phyloP scores from a whole-genome alignment of 2,888 invertebrate species.

The Caradrina kadenii region DNA sequence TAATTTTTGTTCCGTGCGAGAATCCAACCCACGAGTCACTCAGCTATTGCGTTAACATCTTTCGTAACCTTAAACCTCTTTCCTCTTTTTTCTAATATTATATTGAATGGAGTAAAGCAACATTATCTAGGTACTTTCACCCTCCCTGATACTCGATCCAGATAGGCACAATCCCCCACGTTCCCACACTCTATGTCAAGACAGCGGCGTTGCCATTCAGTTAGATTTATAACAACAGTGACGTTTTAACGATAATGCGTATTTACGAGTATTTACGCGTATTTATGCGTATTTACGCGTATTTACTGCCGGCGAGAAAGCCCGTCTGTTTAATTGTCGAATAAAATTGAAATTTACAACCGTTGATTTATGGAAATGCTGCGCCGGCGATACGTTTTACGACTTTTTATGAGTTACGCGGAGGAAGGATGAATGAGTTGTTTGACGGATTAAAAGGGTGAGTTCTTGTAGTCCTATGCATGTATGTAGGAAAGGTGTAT shows the following conservation, averaged over 20 bases:
- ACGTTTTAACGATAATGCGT: constrained; percentile 90
- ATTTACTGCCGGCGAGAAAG: constrained; percentile 87
- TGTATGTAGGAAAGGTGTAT: background rate
- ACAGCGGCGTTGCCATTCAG: constrained; percentile 78
- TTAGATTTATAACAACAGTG: constrained; percentile 84
- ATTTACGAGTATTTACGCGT: constrained; percentile 89
- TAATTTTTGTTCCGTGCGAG: too few relatives aligned
- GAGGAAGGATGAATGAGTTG: constrained; percentile 56
- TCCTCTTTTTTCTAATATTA: too few relatives aligned
- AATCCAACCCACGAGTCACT: too few relatives aligned
- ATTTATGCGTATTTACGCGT: constrained; percentile 88
- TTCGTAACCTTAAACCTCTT: too few relatives aligned
- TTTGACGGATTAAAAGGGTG: constrained; percentile 56
- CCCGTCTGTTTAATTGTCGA: constrained; percentile 89
- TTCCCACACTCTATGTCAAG: constrained; percentile 69
- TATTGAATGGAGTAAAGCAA: too few relatives aligned
- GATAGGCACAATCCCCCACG: constrained; percentile 47
- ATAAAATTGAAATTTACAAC: constrained; percentile 90
- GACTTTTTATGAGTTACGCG: constrained; percentile 72
- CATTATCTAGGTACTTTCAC: background rate
- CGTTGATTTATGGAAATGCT: constrained; percentile 80
- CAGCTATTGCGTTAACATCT: too few relatives aligned
- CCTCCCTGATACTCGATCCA: constrained; percentile 25
- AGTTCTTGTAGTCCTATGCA: constrained; percentile 29
- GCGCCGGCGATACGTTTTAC: constrained; percentile 73